Conservation (phyloP, 2,888 invertebrate species). For the Hypomecis atomaria region DNA sequence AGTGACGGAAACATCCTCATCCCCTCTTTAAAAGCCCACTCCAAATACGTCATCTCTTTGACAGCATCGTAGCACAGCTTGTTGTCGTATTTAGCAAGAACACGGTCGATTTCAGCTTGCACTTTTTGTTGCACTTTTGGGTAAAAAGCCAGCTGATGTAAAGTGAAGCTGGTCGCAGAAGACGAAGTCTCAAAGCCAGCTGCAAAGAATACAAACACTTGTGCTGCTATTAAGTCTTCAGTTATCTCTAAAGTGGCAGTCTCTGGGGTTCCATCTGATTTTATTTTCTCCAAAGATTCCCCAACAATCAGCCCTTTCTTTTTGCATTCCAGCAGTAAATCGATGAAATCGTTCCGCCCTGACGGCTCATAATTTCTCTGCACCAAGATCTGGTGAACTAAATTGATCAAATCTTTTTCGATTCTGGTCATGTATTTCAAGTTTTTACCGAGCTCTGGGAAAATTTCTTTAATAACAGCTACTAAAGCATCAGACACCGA, state of each 20-base stretch:
- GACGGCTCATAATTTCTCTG: constrained; percentile 61
- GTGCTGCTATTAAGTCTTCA: constrained; percentile 59
- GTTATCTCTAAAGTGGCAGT: constrained; percentile 51
- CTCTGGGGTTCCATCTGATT: constrained; percentile 57
- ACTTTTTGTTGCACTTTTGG: constrained; percentile 58
- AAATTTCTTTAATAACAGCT: constrained; percentile 55
- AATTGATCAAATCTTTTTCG: constrained; percentile 53
- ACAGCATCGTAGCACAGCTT: constrained; percentile 63
- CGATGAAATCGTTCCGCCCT: constrained; percentile 63
- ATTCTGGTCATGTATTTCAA: constrained; percentile 49
- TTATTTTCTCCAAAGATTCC: constrained; percentile 58
- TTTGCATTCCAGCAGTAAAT: constrained; percentile 59
- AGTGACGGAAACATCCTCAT: constrained; percentile 68
- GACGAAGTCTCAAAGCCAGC: constrained; percentile 70
- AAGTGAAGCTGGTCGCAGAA: constrained; percentile 63
- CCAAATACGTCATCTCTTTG: constrained; percentile 62
- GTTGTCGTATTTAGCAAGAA: constrained; percentile 52
- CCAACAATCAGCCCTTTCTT: constrained; percentile 56
- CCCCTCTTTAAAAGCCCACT: constrained; percentile 62
- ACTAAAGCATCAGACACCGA: constrained; percentile 44
- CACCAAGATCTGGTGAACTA: constrained; percentile 60
- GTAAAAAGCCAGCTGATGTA: constrained; percentile 63
- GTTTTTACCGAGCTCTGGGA: constrained; percentile 54
- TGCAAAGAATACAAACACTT: constrained; percentile 66
- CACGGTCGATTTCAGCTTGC: constrained; percentile 59